Evolutionary conservation across 53 echinoderm and acorn worm species (phyloP).

Genomic region (Antedon mediterranea): DNA sequence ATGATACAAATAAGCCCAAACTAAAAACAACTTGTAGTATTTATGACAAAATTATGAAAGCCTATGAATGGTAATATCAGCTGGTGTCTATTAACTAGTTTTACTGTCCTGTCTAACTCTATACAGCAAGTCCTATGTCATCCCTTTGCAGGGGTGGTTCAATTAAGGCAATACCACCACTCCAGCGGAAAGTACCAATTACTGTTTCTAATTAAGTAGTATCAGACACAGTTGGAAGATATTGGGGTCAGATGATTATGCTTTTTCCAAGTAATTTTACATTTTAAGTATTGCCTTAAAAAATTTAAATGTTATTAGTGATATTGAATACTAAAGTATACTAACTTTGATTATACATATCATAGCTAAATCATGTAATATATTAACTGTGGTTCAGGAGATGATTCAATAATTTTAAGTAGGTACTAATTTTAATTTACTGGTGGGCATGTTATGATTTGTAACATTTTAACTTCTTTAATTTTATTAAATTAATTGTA

Average conservation of each 20-base stretch:
- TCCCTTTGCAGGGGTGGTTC: not conserved
- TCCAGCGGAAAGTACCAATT: not conserved
- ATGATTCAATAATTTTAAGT: too few relatives aligned
- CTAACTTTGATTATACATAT: too few relatives aligned
- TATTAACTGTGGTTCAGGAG: too few relatives aligned
- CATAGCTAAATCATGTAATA: too few relatives aligned
- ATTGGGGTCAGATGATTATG: not conserved
- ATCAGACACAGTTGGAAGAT: not conserved
- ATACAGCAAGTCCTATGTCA: not conserved
- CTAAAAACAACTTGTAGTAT: not conserved
- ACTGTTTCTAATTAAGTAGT: not conserved
- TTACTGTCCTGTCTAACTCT: not conserved
- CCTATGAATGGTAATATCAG: not conserved
- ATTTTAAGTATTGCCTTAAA: too few relatives aligned
- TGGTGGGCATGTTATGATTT: too few relatives aligned
- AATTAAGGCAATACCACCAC: not conserved
- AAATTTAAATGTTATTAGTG: too few relatives aligned
- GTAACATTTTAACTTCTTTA: too few relatives aligned
- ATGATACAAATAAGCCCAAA: not conserved
- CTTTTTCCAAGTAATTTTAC: too few relatives aligned
- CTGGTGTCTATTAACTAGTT: not conserved
- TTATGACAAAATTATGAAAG: not conserved
- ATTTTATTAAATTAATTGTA: too few relatives aligned
- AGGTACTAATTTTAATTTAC: too few relatives aligned
- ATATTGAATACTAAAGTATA: too few relatives aligned